Conservation (phyloP, 2,888 invertebrate species). For the Philereme transversata region DNA sequence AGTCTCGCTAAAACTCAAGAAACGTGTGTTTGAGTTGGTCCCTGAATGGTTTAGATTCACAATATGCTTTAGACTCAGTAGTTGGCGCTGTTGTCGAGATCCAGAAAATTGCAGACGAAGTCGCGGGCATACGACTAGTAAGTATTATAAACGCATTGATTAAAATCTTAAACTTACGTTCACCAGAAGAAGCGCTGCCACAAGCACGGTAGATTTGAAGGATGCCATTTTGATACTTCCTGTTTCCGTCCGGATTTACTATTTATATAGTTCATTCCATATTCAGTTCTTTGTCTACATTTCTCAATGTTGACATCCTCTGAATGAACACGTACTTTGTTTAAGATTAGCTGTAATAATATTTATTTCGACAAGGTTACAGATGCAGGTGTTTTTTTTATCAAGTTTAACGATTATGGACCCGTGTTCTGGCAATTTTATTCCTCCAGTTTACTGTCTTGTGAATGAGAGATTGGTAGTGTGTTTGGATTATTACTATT, state of each 20-base stretch:
- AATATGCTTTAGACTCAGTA: too few relatives aligned
- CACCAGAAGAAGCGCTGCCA: constrained; percentile 33
- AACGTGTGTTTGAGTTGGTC: too few relatives aligned
- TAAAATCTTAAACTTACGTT: constrained; percentile 33
- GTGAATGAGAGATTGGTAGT: too few relatives aligned
- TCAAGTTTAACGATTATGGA: neutral
- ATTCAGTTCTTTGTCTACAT: constrained; percentile 23
- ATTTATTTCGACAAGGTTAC: constrained; percentile 20
- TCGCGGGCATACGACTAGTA: too few relatives aligned
- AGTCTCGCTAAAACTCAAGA: too few relatives aligned
- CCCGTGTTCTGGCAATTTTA: too few relatives aligned
- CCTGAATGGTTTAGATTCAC: too few relatives aligned
- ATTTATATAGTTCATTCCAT: constrained; percentile 31
- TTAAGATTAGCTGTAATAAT: constrained; percentile 26
- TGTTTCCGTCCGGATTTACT: constrained; percentile 22
- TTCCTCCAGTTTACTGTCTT: too few relatives aligned
- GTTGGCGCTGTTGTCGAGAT: too few relatives aligned
- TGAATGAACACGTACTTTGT: constrained; percentile 30
- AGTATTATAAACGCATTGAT: too few relatives aligned
- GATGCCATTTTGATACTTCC: constrained; percentile 39
- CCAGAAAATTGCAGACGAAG: too few relatives aligned
- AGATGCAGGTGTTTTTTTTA: constrained; percentile 29
- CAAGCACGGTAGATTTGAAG: constrained; percentile 33
- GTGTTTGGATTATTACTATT: too few relatives aligned
- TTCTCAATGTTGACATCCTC: constrained; percentile 24